Conservation (phyloP, 2,888 invertebrate species). For the Agrenia bidenticulata region DNA sequence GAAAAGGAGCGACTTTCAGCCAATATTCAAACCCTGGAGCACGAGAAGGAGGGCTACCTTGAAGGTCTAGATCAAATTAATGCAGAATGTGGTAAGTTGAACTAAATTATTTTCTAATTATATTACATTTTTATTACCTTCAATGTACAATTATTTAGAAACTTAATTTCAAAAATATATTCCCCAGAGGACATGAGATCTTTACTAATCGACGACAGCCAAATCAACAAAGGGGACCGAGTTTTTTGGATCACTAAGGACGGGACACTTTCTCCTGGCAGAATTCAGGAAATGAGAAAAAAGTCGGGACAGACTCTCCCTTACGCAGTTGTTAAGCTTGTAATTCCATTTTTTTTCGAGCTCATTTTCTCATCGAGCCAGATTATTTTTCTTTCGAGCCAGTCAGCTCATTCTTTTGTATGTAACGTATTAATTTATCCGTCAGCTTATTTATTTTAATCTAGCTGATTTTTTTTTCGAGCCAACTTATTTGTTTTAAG, state of each 20-base stretch:
- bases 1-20: constrained; percentile 27
- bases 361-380: too few species aligned
- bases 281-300: constrained; percentile 36
- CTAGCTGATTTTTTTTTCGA: too few species aligned
- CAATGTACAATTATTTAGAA: neutral
- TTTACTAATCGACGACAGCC: constrained; percentile 30
- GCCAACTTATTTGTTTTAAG: too few species aligned
- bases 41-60: constrained; percentile 24
- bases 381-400: too few species aligned
- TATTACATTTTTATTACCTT: neutral
- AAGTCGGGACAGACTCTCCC: constrained; percentile 29
- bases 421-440: too few species aligned
- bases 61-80: constrained; percentile 35
- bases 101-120: too few species aligned
- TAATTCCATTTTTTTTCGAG: constrained; percentile 10
- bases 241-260: constrained; percentile 38
- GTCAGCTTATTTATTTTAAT: too few species aligned
- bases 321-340: constrained; percentile 39
- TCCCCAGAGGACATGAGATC: constrained; percentile 32
- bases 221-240: constrained; percentile 37
- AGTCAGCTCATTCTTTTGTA: too few species aligned
- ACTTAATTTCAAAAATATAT: neutral
- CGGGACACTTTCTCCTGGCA: constrained; percentile 32
- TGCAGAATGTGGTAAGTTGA: constrained; percentile 26
- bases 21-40: constrained; percentile 11